A percentile compares a stretch with the other conserved stretches of the same genome.
These are phyloP conservation scores for Argopecten irradians DNA, from an alignment of 1,140 invertebrate species.

Conservation along the genomic window DNA sequence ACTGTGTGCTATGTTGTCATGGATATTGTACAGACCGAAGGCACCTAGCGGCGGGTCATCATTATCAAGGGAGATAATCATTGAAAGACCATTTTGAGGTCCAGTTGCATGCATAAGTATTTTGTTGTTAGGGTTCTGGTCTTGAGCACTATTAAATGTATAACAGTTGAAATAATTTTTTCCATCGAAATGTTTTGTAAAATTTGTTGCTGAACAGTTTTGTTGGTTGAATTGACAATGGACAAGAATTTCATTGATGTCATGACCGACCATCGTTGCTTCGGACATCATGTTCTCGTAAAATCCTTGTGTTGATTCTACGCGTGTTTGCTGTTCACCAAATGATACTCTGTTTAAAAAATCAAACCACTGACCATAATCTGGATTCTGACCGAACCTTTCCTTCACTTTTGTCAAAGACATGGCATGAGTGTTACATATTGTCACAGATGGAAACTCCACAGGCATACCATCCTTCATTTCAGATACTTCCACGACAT, in stretches of 20 bases:
- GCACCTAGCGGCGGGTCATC: conserved; percentile 67
- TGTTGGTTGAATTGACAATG: conserved; percentile 69
- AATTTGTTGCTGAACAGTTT: conserved; percentile 64
- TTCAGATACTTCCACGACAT: conserved; percentile 72
- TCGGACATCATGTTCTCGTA: conserved; percentile 69
- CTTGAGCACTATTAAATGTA: conserved; percentile 69
- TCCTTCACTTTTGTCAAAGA: conserved; percentile 65
- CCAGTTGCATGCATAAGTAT: conserved; percentile 71
- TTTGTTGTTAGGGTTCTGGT: conserved; percentile 47
- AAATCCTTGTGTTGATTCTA: conserved; percentile 67
- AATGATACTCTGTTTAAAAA: conserved; percentile 59
- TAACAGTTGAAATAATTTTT: conserved; percentile 73
- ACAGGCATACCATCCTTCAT: conserved; percentile 73
- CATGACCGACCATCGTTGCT: conserved; percentile 63
- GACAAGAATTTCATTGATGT: conserved; percentile 66
- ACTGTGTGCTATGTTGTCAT: conserved; percentile 70
- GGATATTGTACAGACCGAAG: conserved; percentile 70
- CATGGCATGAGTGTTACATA: conserved; percentile 71
- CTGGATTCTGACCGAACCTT: conserved; percentile 45
- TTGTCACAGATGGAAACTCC: conserved; percentile 70
- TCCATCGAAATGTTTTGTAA: conserved; percentile 69
- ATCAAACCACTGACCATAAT: conserved; percentile 63
- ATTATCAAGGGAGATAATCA: conserved; percentile 71
- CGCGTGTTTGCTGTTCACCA: conserved; percentile 59
- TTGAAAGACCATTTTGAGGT: conserved; percentile 70